Conservation (phyloP, 2,797 vertebrate species). For the Sitta carolinensis region DNA sequence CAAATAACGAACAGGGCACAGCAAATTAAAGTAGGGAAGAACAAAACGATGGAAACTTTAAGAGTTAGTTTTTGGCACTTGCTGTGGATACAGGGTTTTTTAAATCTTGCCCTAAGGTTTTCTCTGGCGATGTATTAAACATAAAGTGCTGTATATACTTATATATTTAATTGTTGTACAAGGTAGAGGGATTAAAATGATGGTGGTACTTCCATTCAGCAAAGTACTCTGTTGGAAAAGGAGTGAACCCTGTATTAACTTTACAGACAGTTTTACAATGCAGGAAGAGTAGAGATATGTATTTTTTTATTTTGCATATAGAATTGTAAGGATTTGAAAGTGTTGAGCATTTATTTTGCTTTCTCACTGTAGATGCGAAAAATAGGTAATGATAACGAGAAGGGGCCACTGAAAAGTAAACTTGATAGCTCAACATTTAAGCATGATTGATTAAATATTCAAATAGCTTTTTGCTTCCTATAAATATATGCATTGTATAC, state of each 20-base stretch:
- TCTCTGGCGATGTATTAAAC: constrained; percentile 74
- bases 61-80: constrained; percentile 52
- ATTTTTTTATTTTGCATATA: constrained; percentile 77
- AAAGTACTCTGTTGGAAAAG: constrained; percentile 61
- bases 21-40: constrained; percentile 42
- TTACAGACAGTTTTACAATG: constrained; percentile 68
- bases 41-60: constrained; percentile 40
- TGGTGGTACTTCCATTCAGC: constrained; percentile 68
- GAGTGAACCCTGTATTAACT: constrained; percentile 63
- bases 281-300: constrained; percentile 73
- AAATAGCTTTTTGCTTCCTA: constrained; percentile 89
- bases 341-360: constrained; percentile 79
- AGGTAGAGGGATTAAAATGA: constrained; percentile 68
- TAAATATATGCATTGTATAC: constrained; percentile 96
- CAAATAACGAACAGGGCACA: constrained; percentile 68
- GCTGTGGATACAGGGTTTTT: constrained; percentile 67
- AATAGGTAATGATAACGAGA: constrained; percentile 70
- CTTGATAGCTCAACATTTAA: constrained; percentile 84
- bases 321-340: constrained; percentile 74
- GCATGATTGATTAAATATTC: constrained; percentile 86
- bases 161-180: constrained; percentile 79
- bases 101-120: constrained; percentile 83
- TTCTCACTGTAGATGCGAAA: constrained; percentile 76
- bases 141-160: constrained; percentile 85
- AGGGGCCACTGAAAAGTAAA: constrained; percentile 83